Base-by-base conservation (phyloP, 2,113 vertebrate species). In the Bombycilla garrulus region DNA sequence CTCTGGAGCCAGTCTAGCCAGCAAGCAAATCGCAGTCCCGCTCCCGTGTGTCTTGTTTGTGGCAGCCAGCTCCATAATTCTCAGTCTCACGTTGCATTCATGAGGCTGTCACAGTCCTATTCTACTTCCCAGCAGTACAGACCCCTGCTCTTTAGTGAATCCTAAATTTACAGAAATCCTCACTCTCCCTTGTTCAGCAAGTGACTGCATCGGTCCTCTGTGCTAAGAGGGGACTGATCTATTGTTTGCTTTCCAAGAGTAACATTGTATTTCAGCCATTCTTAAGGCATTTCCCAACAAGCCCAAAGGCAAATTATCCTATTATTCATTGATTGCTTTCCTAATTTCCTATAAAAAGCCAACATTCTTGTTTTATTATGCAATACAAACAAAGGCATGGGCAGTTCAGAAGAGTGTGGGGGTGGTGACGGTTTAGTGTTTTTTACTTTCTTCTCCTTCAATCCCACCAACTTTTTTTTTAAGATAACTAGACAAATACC, bases 341-440 rank as follows among this genome's bases (percentile, higher is more conserved):
- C n/a, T 94, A 92, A 91, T 95, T 92, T 93, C 56, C 40, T 93
- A 77, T 84, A 79, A 73, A 95, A 88, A 70, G 21, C 61, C 35
- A 86, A 14, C 67, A 96, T 78, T 61, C n/a, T 90, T 50, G 64
- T 97, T 97, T 87, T 91, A 92, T 96, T 94, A 92, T n/a, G 36
- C 25, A 96, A 81, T 22, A 57, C 54, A 92, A 95, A 90, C 40
- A 93, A 92, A 92, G 17, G 26, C 42, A 74, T 14, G 20, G 51
- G 3, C 15, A 76, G 61, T 84, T 80, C 64, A 79, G 79, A 78
- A 51, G 45, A 40, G 31, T 15, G 2, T 10, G n/a, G 9, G 44
- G 23, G 9, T 23, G 36, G 13, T 26, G 15, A 15, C 13, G 14
- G 4, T 17, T 71, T 77, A 1, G 14, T 8, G 6, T 1, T 33